These are phyloP conservation scores for Gymnobelideus leadbeateri DNA, from an alignment of 2,113 vertebrate species.

Conservation along the genomic window DNA sequence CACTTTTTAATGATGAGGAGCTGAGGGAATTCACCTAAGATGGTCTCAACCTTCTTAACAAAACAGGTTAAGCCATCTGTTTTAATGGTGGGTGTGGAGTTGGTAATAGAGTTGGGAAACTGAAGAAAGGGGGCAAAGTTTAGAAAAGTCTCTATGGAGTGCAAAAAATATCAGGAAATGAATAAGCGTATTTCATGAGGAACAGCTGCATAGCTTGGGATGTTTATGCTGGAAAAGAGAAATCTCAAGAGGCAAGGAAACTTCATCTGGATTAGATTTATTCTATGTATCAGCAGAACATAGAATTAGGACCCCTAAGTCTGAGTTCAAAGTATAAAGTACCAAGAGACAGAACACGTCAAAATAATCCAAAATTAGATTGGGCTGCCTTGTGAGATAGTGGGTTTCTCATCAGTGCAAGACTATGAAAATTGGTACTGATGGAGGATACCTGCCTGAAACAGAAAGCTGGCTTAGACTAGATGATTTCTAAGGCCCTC, in stretches of 20 bases:
- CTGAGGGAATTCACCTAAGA: not conserved
- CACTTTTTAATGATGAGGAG: not conserved
- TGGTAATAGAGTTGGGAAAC: not conserved
- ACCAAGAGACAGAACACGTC: not conserved
- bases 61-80: not conserved
- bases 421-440: not conserved
- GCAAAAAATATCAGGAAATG: not conserved
- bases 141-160: not conserved
- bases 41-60: not conserved
- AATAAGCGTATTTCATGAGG: not conserved
- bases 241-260: not conserved
- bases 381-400: not conserved
- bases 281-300: not conserved
- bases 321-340: not conserved
- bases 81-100: not conserved
- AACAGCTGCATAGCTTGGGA: not conserved
- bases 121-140: not conserved
- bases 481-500: not conserved
- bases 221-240: not conserved
- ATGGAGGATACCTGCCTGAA: not conserved
- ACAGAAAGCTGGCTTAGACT: not conserved
- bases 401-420: not conserved
- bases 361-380: not conserved
- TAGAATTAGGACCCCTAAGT: not conserved
- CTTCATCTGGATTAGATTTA: conserved; percentile 6